phyloP scores from a whole-genome alignment of 1,140 invertebrate genomes.

The Thrips palmi region DNA sequence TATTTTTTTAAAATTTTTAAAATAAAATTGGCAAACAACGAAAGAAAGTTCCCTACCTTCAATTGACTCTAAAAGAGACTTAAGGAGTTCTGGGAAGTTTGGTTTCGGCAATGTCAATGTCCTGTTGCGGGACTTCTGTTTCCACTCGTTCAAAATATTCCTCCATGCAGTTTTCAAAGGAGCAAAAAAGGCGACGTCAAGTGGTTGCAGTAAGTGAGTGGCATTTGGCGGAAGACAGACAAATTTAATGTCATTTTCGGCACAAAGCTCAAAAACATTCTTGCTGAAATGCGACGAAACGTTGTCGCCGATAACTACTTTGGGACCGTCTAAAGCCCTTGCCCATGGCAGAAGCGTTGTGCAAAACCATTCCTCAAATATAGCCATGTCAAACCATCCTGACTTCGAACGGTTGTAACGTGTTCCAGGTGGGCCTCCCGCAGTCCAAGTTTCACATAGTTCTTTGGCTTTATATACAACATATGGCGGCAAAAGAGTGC shows the following conservation, averaged over 20 bases:
- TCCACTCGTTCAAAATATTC: constrained; percentile 20
- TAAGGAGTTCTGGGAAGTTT: constrained; percentile 16
- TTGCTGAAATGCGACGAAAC: constrained; percentile 21
- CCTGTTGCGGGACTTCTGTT: constrained; percentile 11
- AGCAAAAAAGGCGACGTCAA: constrained; percentile 24
- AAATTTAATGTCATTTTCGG: constrained; percentile 22
- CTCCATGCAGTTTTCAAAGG: constrained; percentile 23
- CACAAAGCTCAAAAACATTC: constrained; percentile 18
- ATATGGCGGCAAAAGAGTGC: constrained; percentile 19
- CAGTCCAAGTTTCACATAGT: constrained; percentile 21
- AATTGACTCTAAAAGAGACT: constrained; percentile 11
- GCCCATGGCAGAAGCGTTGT: constrained; percentile 16
- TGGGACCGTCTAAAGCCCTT: constrained; percentile 13
- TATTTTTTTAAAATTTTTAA: constrained; percentile 1
- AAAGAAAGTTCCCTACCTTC: constrained; percentile 12
- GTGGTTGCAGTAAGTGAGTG: constrained; percentile 24
- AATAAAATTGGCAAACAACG: constrained; percentile 3
- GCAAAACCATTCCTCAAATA: constrained; percentile 23
- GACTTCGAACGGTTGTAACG: constrained; percentile 20
- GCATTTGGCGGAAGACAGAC: constrained; percentile 23
- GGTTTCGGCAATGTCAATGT: constrained; percentile 14
- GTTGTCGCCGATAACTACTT: constrained; percentile 22
- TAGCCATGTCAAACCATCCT: constrained; percentile 20
- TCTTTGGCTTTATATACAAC: constrained; percentile 23
- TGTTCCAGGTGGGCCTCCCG: constrained; percentile 18